Conservation (phyloP, 2,113 vertebrate species). For the Alethe castanea region DNA sequence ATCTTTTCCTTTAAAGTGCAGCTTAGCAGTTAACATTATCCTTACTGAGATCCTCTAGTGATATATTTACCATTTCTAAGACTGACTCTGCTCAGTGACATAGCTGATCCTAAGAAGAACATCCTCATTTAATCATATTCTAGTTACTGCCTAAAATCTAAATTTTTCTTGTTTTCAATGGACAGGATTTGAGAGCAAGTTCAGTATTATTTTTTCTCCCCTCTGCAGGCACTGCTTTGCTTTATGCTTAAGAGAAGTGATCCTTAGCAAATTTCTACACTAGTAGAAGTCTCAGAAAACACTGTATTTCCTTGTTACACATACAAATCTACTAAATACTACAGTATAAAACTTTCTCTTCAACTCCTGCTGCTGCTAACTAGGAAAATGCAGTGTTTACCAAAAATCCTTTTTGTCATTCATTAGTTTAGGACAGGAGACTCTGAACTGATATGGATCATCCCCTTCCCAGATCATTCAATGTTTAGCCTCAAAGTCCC, state of each 20-base stretch:
- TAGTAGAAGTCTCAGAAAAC: not conserved
- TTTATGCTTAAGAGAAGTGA: not conserved
- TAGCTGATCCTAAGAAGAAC: not conserved
- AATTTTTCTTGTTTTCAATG: not conserved
- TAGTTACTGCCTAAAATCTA: not conserved
- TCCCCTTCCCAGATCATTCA: not conserved
- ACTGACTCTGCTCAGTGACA: not conserved
- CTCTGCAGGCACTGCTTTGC: not conserved
- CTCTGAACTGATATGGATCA: not conserved
- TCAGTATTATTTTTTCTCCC: not conserved
- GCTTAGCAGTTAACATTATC: not conserved
- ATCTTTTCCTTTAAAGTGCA: not conserved
- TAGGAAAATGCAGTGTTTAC: not conserved
- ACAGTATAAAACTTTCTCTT: not conserved
- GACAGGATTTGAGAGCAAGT: not conserved
- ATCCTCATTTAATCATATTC: not conserved
- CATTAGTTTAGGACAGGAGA: not conserved
- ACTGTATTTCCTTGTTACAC: not conserved
- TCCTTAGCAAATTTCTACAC: not conserved
- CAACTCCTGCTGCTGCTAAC: not conserved
- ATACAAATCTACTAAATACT: not conserved
- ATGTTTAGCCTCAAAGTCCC: not conserved
- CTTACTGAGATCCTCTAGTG: not conserved
- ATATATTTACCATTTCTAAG: not conserved
- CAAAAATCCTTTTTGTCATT: not conserved